Conservation (phyloP, 2,113 vertebrate genomes). For the Perccottus glenii region DNA sequence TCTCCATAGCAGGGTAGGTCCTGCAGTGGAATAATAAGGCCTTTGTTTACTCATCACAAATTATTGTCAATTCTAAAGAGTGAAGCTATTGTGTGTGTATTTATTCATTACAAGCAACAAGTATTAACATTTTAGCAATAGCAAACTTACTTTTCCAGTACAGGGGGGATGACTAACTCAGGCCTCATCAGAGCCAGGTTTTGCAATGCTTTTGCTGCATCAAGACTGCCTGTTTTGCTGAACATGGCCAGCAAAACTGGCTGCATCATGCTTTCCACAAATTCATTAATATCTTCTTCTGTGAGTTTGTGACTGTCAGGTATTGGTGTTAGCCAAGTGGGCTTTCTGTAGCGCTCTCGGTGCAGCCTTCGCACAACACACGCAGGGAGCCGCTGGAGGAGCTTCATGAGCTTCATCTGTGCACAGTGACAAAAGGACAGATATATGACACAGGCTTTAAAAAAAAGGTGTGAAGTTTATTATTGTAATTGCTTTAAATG, state of each 20-base stretch:
- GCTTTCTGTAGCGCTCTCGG: conserved; percentile 92
- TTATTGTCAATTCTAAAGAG: conserved; percentile 1
- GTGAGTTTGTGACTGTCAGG: conserved; percentile 93
- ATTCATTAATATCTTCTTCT: conserved; percentile 93
- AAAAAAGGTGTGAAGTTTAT: no score
- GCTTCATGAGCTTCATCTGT: conserved; percentile 98
- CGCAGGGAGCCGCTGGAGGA: conserved; percentile 93
- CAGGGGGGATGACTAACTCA: conserved; percentile 95
- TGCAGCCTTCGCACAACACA: conserved; percentile 91
- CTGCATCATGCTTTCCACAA: conserved; percentile 96
- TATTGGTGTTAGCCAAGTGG: conserved; percentile 90
- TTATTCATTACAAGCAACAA: conserved; percentile 2
- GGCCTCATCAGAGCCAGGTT: conserved; percentile 97
- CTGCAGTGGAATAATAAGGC: conserved; percentile 69
- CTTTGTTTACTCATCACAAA: conserved; percentile 26
- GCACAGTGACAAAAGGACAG: conserved; percentile 28
- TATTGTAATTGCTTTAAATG: no score
- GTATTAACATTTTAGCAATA: neutral
- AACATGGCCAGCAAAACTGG: conserved; percentile 98
- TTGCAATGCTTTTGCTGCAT: conserved; percentile 96
- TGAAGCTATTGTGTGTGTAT: neutral
- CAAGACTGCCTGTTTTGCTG: conserved; percentile 97
- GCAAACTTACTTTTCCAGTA: conserved; percentile 89
- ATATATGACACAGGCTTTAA: conserved; percentile 28
- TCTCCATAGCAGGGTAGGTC: conserved; percentile 97